Evolutionary conservation across 1,140 invertebrate species (phyloP).

Genomic region (Parapsyche elsis): DNA sequence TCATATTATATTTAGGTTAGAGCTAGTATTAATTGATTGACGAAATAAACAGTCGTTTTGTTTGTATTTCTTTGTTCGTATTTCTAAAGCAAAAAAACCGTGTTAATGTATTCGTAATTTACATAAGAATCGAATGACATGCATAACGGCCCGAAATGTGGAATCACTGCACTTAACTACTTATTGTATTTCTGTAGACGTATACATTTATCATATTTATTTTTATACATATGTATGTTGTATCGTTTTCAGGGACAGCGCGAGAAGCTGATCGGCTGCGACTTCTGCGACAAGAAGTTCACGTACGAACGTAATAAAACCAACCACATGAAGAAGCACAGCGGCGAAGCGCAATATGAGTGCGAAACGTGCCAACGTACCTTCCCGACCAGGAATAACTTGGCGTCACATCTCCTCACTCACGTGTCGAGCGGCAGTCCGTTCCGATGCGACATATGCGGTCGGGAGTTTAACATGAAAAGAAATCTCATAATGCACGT

Average conservation of each 20-base stretch:
- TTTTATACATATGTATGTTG: not conserved
- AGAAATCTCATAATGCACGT: conserved; percentile 55
- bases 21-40: too few species aligned
- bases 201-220: not conserved
- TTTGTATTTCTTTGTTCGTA: too few species aligned
- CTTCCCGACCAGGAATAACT: conserved; percentile 44
- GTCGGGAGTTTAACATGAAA: conserved; percentile 54
- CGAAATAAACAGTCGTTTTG: too few species aligned
- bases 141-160: not conserved
- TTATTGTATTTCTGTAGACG: not conserved
- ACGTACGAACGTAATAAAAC: conserved; percentile 55
- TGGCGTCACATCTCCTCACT: conserved; percentile 43
- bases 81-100: too few species aligned
- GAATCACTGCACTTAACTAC: not conserved
- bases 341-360: conserved; percentile 43
- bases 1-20: too few species aligned
- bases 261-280: conserved; percentile 53
- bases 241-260: conserved; percentile 49
- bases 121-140: conserved; percentile 15
- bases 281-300: conserved; percentile 55
- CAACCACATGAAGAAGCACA: conserved; percentile 55
- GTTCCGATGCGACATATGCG: conserved; percentile 54
- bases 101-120: conserved; percentile 6
- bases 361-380: conserved; percentile 48
- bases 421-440: conserved; percentile 41